phyloP scores from a whole-genome alignment of 2,888 invertebrate genomes.

The Pseudolycoriella hygida region DNA sequence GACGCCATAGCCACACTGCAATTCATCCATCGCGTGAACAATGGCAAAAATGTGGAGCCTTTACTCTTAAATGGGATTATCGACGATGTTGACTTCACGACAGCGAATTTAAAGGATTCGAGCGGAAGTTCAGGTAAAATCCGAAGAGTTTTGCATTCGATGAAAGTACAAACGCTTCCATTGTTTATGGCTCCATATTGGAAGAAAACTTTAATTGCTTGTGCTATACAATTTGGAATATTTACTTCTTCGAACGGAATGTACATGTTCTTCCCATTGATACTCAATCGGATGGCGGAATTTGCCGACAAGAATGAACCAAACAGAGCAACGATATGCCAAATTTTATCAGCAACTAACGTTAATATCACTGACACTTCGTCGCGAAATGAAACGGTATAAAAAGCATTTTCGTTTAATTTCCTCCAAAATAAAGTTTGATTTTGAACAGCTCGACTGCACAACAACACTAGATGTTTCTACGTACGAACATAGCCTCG shows the following conservation, averaged over 20 bases:
- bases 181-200: constrained; percentile 20
- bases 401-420: too few relatives aligned
- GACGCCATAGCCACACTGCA: constrained; percentile 17
- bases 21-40: constrained; percentile 17
- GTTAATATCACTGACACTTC: not conserved
- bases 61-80: constrained; percentile 8
- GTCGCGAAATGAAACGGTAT: not conserved
- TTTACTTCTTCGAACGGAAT: constrained; percentile 22
- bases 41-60: constrained; percentile 14
- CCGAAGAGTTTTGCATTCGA: constrained; percentile 14
- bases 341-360: constrained; percentile 16
- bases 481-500: constrained; percentile 18
- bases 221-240: constrained; percentile 21
- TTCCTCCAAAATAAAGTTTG: too few relatives aligned
- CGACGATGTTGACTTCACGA: constrained; percentile 5
- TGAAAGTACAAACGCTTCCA: constrained; percentile 24
- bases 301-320: constrained; percentile 17
- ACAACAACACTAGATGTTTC: constrained; percentile 18
- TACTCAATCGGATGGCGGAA: constrained; percentile 20
- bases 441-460: constrained; percentile 10
- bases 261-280: constrained; percentile 25
- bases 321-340: constrained; percentile 18
- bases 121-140: constrained; percentile 3
- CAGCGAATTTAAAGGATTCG: constrained; percentile 8
- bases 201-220: constrained; percentile 18